Evolutionary conservation across 2,113 vertebrate species (phyloP), one percentile per base, ranked within the genome.

Genomic region (Alethe diademata): DNA sequence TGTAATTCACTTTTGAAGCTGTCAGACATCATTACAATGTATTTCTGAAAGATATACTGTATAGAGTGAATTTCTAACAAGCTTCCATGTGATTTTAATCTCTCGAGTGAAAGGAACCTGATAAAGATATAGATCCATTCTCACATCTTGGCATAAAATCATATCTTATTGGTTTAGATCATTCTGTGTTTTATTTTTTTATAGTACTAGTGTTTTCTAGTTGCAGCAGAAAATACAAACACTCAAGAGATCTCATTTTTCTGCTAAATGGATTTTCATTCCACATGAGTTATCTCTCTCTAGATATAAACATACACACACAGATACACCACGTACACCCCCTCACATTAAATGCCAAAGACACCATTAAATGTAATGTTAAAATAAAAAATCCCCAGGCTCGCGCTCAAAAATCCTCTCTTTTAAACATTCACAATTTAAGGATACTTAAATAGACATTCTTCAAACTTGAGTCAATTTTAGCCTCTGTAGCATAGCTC

Each of bases 111-210:
- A 87, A 96, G 85, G 96, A 97, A 97, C 93, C 85, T 96, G 95
- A 97, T 97, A 97, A 97, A 97, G 97, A 96, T 96, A 97, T 96
- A 97, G 95, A 97, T 97, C 94, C 85, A 80, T 97, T 96, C 91
- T 97, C 92, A 92, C 85, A 92, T 93, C 84, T 87, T 94, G 95
- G 96, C 96, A 96, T 96, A 97, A 96, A 97, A 97, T 97, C 96
- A 95, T 96, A 92, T 95, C 96, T 96, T 96, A 96, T 95, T 96
- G 94, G 94, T 97, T 97, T 96, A 96, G 84, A 97, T 96, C 89
- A 97, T 92, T 90, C 88, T 31, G 51, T 90, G 88, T 76, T 88
- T 95, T 95, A 31, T 93, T 95, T 94, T 93, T 86, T 92, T 70
- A 91, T 85, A 88, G 66, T 93, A 93, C 94, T 87, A 91, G 84